Evolutionary conservation across 1,140 invertebrate genomes (phyloP), one percentile per base, ranked within the genome.

Genomic region (Whitmania pigra): DNA sequence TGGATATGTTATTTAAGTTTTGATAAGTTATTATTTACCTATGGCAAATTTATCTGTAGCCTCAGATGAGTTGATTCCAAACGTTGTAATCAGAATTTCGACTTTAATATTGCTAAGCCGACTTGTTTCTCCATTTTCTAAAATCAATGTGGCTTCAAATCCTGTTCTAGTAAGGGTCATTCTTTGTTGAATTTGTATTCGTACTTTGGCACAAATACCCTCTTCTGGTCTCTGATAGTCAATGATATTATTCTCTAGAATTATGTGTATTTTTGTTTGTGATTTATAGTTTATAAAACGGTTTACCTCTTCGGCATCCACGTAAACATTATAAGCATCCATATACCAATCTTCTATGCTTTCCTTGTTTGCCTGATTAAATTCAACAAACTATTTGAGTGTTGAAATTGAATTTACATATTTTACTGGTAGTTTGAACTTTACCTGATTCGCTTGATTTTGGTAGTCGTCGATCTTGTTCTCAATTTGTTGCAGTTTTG

Each of bases 151-250:
- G 2, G 76, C 76, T 25, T 73, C 73, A 67, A 77, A 77, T 40
- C 74, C 76, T 11, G 74, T 73, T 66, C 76, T 54, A 20, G 73
- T 76, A 4, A 77, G 72, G 54, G 75, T 75, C 20, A 77, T 66
- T n/a, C 74, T 68, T 69, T 77, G 76, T 3, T 73, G 53, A 49
- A 77, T 77, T 31, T 73, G 60, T n/a, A 77, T 72, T 66, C 75
- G 63, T 22, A 77, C 75, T 60, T 76, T 73, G 31, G 76, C 76
- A 73, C 76, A 77, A 2, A 76, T 74, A n/a, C 76, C 76, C 15
- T 77, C 71, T 31, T 74, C 73, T 25, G 54, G 20, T 25, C 22
- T 31, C 25, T 57, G 31, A 36, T 20, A 22, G 20, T 29, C 9
- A 13, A 53, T 27, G 20, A n/a, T 53, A 36, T 22, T 54, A 17